Base-by-base conservation (phyloP, 1,140 invertebrate genomes). In the Ips nitidus region DNA sequence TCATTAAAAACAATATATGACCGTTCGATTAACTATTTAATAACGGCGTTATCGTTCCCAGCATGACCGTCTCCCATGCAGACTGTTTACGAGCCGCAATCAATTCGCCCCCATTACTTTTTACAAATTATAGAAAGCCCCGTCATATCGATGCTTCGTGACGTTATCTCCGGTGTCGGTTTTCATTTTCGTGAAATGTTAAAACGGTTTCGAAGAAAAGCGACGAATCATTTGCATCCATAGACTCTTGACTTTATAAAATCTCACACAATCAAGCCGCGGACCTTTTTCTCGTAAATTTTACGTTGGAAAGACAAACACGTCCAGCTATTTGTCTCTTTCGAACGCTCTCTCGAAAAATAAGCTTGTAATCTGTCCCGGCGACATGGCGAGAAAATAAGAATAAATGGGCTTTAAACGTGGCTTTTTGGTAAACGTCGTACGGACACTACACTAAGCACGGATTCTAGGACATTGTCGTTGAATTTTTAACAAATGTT, bases 361-460 rank as follows among this genome's bases (percentile, higher is more conserved):
- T 74, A 74, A 69, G 72, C 71, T 69, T 66, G 74, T 75, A 74
- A 75, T 75, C 71, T 74, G 71, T 75, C 73, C 69, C 69, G 52
- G 58, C 70, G 74, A 74, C 74, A 74, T 62, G 52, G 52, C 52
- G 52, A 52, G 65, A 69, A 70, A 73, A 69, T 61, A 56, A 70
- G 56, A 73, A 75, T 75, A 75, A 69, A 75, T 73, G 53, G 69
- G 61, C 53, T 64, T 64, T 38, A 41, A 64, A 53, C 61, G 61
- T 64, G 61, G 61, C 50, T 61, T 50, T 39, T 57, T 39, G 55
- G 55, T 57, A 60, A 60, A 60, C 58, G 8, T 43, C 41, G 1
- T 60, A 6, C 36, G 58, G 58, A 43, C 58, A 60, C 58, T 60
- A 42, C 45, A 42, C 41, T 40, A 60, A 60, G 45, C 45, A 50